Evolutionary conservation across 2,113 vertebrate genomes (phyloP), one percentile per base, ranked within the genome.

Genomic region (Capreolus pygargus): DNA sequence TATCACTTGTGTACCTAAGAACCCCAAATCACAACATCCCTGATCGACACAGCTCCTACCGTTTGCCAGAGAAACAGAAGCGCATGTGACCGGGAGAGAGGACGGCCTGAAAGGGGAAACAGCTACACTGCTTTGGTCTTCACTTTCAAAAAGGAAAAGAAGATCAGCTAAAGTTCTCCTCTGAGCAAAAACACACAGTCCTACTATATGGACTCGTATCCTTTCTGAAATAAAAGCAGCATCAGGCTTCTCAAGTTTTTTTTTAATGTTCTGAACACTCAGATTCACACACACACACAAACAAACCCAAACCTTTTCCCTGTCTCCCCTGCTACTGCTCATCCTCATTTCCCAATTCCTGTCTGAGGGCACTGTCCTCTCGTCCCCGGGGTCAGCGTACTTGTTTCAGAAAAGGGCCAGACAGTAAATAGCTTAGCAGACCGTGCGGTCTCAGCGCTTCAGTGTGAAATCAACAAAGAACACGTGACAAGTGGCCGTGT

Each of bases 371-470:
- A 19, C 60, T 27, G 25, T 61, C 52, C 23, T 45, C 70, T 30
- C 21, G 33, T 70, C 78, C 61, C 39, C 11, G 7, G 52, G 43
- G 10, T 33, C 64, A 19, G 84, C 16, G 16, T 6, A 60, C 60
- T n/a, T 45, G 14, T 43, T 61, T 57, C 81, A 21, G 45, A 25
- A 50, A 64, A 61, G 45, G 36, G 33, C 27, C 45, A 36, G 33
- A 45, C 0, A 7, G 57, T 23, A 61, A 76, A 12, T 67, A 57
- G 30, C 64, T 70, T 33, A n/a, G 23, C 60, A 21, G 90, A 39
- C 25, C 0, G 0, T 2, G 28, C 0, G 2, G 45, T 28, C n/a
- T 45, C 67, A 47, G 19, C 27, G 43, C 52, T 52, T 52, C 54
- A 27, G 6, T 2, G 1, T n/a, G 28, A 74, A n/a, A 86, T 64